Percentiles rank a stretch among this genome's conserved stretches.
Evolutionary conservation across 2,888 invertebrate species (phyloP).

Genomic region (Xestobium rufovillosum): DNA sequence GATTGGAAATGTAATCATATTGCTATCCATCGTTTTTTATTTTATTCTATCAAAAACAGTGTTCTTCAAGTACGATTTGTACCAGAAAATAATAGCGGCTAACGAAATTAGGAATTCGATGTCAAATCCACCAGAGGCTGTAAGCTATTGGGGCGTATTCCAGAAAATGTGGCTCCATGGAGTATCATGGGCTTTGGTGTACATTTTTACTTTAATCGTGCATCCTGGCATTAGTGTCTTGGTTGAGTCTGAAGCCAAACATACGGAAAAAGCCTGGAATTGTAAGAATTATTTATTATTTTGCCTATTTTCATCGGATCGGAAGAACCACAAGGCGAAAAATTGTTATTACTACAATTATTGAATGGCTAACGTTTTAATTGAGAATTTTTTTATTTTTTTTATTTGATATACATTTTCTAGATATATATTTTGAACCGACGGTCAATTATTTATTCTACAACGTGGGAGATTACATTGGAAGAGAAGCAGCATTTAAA

Average conservation of each 20-base stretch:
- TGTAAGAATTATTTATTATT: no score
- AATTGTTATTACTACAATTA: no score
- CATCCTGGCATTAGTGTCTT: slow-evolving; percentile 84
- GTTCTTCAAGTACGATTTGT: slow-evolving; percentile 64
- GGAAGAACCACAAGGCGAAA: no score
- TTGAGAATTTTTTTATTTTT: slow-evolving; percentile 66
- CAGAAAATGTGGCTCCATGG: slow-evolving; percentile 78
- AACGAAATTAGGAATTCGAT: slow-evolving; percentile 30
- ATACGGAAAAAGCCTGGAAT: slow-evolving; percentile 67
- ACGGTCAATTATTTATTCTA: slow-evolving; percentile 87
- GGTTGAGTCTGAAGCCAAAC: slow-evolving; percentile 67
- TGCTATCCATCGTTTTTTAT: slow-evolving; percentile 65
- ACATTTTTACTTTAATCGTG: slow-evolving; percentile 71
- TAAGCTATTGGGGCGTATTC: slow-evolving; percentile 50
- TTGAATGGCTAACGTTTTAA: no score
- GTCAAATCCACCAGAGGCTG: slow-evolving; percentile 26
- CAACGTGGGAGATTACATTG: slow-evolving; percentile 81
- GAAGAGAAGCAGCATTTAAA: slow-evolving; percentile 74
- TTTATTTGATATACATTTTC: slow-evolving; percentile 75
- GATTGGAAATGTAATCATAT: slow-evolving; percentile 70
- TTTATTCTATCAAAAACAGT: slow-evolving; percentile 61
- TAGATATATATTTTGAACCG: slow-evolving; percentile 85
- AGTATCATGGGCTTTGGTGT: slow-evolving; percentile 67
- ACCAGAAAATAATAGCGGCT: slow-evolving; percentile 31
- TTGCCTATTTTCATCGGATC: no score